phyloP scores from a whole-genome alignment of 37 sponge, comb jelly and placozoan species.

The Agelas oroides region DNA sequence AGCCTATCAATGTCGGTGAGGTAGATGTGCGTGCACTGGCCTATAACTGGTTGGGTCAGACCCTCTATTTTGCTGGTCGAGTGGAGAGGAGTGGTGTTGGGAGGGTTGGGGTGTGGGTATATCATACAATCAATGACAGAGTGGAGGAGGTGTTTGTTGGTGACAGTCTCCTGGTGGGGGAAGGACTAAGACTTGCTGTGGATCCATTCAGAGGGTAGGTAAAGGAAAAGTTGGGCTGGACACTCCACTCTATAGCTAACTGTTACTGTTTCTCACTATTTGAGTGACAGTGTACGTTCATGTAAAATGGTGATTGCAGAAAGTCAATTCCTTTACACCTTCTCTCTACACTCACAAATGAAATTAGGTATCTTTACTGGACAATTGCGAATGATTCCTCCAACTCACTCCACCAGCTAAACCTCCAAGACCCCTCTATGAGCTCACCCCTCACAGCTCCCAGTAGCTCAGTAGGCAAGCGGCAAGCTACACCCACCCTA shows the following conservation, averaged over 20 bases:
- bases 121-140: not conserved
- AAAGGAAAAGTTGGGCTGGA: too few relatives aligned
- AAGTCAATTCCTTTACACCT: too few relatives aligned
- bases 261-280: too few relatives aligned
- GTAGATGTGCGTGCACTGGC: slow-evolving; percentile 20
- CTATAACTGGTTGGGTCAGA: slow-evolving; percentile 45
- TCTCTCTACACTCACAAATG: too few relatives aligned
- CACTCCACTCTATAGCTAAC: too few relatives aligned
- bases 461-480: not conserved
- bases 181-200: slow-evolving; percentile 6
- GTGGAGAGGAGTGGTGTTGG: too few relatives aligned
- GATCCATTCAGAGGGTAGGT: slow-evolving; percentile 54
- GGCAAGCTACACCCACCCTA: not conserved
- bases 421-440: slow-evolving; percentile 2
- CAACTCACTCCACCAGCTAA: not conserved
- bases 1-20: not conserved
- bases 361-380: slow-evolving; percentile 42
- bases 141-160: too few relatives aligned
- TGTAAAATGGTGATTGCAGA: too few relatives aligned
- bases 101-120: not conserved
- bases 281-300: too few relatives aligned
- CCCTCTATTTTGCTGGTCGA: slow-evolving; percentile 9
- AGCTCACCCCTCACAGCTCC: not conserved
- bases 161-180: not conserved
- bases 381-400: not conserved